Base-by-base conservation (phyloP, 2,113 vertebrate genomes). In the Forbesichthys papilliferus region DNA sequence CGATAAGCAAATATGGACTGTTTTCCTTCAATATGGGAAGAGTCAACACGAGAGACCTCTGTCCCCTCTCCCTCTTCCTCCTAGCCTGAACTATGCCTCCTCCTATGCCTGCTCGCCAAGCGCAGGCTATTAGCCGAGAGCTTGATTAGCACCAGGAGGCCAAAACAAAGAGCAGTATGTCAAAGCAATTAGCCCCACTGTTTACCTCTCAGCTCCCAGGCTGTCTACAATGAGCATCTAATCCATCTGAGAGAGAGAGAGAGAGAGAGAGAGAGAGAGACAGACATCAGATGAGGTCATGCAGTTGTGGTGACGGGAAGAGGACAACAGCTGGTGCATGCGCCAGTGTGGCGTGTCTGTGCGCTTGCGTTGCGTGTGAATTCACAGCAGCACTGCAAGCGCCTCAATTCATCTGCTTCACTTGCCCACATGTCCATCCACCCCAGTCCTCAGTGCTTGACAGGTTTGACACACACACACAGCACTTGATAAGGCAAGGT, bases 121-220 rank as follows among this genome's bases (percentile, higher is more conserved):
- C 80, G 63, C 75, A 47, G 56, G 77, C 75, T 84, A 88, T 89
- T 86, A 90, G 75, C 75, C 79, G 78, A 84, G 75, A 78, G 84
- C 76, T 78, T 90, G 88, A 91, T 92, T 90, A 91, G 91, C 84
- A 88, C 85, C 84, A 84, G 74, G 84, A 87, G 82, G 83, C 84
- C 85, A 89, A 90, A 89, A 91, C 89, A 89, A 91, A 91, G 89
- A 90, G 86, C 87, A 86, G 81, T 81, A 84, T 91, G 90, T 90
- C 86, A 90, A 90, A 91, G 88, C 89, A 91, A 92, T 93, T 91
- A 92, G 89, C 89, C 84, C 85, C 73, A 86, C 65, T 89, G 91
- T 91, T 92, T 93, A 88, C 89, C 87, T 89, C 86, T 66, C 79
- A 76, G 87, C 86, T 87, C 78, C 86, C 83, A 77, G 87, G 69